Conservation (phyloP, 2,797 vertebrate species). For the Acrossocheilus wenchowensis region DNA sequence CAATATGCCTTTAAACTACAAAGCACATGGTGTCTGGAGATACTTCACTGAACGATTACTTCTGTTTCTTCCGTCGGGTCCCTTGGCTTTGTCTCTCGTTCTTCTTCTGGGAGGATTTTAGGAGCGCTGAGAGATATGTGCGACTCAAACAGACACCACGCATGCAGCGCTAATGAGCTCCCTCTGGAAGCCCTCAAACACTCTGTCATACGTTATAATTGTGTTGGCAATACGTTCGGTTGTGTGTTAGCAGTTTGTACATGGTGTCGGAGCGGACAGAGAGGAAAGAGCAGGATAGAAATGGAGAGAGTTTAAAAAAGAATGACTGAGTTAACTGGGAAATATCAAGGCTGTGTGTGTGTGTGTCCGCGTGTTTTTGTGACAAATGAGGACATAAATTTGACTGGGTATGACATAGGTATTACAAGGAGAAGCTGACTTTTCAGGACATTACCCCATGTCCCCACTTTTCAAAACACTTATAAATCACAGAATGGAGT, state of each 20-base stretch:
- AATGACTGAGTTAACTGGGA: not conserved
- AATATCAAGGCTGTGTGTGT: constrained; percentile 19
- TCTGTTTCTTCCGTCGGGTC: constrained; percentile 42
- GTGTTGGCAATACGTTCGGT: constrained; percentile 55
- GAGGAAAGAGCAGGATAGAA: constrained; percentile 32
- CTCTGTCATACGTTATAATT: constrained; percentile 57
- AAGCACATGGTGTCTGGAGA: constrained; percentile 32
- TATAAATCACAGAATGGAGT: no score
- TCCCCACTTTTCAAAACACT: no score
- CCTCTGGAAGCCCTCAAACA: constrained; percentile 70
- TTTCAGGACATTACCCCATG: no score
- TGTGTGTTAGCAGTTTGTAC: constrained; percentile 41
- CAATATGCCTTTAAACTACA: constrained; percentile 33
- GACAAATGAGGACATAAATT: no score
- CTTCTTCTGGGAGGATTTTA: constrained; percentile 51
- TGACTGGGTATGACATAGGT: no score
- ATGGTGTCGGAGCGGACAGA: constrained; percentile 33
- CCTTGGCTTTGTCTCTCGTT: constrained; percentile 47
- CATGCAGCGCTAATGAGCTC: constrained; percentile 80
- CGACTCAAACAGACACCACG: constrained; percentile 64
- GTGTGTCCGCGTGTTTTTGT: no score
- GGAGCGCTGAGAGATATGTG: constrained; percentile 59
- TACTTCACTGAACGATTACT: constrained; percentile 50
- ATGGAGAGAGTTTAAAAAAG: constrained; percentile 10
- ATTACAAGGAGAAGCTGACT: no score